Evolutionary conservation across 2,888 invertebrate species (phyloP).

Genomic region (Pheosia gnoma): DNA sequence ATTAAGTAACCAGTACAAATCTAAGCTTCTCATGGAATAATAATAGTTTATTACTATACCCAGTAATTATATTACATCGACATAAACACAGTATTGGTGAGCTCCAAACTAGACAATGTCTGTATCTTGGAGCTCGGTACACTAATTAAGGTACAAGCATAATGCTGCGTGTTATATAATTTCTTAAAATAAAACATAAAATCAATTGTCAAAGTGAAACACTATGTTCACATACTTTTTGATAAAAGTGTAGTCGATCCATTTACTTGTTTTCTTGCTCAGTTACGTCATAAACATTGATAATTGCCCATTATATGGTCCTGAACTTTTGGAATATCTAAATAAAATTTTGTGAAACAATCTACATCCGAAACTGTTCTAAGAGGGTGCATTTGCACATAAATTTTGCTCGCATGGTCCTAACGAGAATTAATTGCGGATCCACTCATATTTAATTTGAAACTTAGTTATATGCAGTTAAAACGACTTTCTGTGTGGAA

Average conservation of each 20-base stretch:
- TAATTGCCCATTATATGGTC: slow-evolving; percentile 26
- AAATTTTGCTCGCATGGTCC: not conserved
- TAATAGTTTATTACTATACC: no score
- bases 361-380: slow-evolving; percentile 26
- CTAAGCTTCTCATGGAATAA: no score
- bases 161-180: no score
- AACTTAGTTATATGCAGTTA: not conserved
- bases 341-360: slow-evolving; percentile 24
- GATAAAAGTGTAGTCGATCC: not conserved
- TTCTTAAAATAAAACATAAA: no score
- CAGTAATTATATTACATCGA: no score
- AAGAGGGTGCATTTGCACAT: slow-evolving; percentile 34
- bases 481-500: not conserved
- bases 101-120: no score
- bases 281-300: slow-evolving; percentile 13
- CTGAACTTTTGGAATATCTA: slow-evolving; percentile 14
- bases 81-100: no score
- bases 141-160: no score
- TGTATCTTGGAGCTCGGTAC: no score
- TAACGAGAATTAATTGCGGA: not conserved
- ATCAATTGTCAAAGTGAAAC: no score
- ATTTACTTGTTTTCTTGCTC: slow-evolving; percentile 1
- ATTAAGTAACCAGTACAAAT: no score
- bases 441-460: not conserved
- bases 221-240: no score